These are phyloP conservation scores for Paramormyrops hopkinsi DNA, from an alignment of 2,797 vertebrate genomes.

Conservation along the genomic window DNA sequence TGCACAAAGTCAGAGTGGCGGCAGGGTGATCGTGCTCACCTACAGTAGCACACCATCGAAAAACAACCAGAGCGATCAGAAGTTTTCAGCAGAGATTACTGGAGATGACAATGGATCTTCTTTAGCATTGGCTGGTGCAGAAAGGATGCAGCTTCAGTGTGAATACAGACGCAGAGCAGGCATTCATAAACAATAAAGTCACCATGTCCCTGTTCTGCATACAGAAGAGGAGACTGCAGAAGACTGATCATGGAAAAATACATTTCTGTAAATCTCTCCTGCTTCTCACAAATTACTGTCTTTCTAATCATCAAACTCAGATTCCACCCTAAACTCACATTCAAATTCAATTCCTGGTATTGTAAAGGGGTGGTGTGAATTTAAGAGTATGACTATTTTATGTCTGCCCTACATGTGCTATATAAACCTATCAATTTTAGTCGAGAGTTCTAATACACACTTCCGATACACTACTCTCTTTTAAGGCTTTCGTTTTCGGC, in stretches of 20 bases:
- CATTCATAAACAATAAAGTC: background rate
- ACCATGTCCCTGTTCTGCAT: background rate
- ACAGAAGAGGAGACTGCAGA: conserved; percentile 5
- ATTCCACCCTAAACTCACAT: background rate
- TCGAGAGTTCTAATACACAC: background rate
- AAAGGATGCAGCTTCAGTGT: background rate
- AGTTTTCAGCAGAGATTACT: conserved; percentile 9
- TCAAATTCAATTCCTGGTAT: background rate
- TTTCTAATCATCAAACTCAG: background rate
- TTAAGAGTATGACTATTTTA: background rate
- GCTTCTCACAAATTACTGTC: background rate
- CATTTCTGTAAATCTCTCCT: background rate
- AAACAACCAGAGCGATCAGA: background rate
- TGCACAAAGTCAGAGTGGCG: background rate
- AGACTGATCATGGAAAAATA: background rate
- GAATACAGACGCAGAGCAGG: background rate
- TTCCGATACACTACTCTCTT: background rate
- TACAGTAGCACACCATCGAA: background rate
- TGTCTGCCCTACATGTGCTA: background rate
- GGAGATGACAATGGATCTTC: background rate
- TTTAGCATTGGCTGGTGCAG: background rate
- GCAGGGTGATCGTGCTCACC: background rate
- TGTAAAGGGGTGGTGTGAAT: background rate
- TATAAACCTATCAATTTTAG: background rate
- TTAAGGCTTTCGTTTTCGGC: background rate